Conservation (phyloP, 2,113 vertebrate genomes). For the Melanerpes aurifrons region DNA sequence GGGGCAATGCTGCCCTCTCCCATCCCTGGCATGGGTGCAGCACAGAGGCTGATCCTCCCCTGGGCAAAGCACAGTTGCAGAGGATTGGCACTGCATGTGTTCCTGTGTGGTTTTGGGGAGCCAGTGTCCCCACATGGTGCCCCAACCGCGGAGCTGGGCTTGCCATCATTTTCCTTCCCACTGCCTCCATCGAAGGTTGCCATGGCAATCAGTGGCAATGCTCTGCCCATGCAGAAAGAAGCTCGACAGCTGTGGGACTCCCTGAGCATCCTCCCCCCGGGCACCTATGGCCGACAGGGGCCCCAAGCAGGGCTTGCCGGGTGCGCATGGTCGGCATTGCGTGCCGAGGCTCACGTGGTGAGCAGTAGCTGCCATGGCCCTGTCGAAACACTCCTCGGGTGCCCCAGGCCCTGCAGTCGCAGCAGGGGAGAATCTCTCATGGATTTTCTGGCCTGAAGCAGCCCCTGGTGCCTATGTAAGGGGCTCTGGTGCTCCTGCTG, state of each 20-base stretch:
- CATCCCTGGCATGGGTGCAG: rapidly evolving
- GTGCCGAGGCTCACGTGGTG: neutral
- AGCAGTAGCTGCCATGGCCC: rapidly evolving
- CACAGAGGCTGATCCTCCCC: neutral
- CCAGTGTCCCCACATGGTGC: neutral
- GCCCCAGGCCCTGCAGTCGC: rapidly evolving
- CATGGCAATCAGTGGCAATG: neutral
- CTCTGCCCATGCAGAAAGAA: neutral
- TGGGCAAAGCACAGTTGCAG: rapidly evolving
- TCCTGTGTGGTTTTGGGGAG: neutral
- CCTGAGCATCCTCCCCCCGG: rapidly evolving
- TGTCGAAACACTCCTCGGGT: rapidly evolving
- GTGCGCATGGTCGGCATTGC: rapidly evolving
- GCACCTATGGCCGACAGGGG: rapidly evolving
- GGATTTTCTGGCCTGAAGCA: neutral
- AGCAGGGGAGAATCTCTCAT: rapidly evolving
- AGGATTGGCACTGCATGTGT: neutral
- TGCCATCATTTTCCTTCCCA: neutral
- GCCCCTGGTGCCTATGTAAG: rapidly evolving
- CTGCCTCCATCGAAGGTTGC: neutral
- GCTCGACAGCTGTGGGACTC: rapidly evolving
- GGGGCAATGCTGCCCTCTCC: neutral
- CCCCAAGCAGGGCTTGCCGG: neutral
- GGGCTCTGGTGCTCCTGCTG: neutral
- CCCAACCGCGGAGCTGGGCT: rapidly evolving